Percentiles rank a stretch among this genome's conserved stretches.
Conservation (phyloP, 2,113 vertebrate species). For the Junco hyemalis region DNA sequence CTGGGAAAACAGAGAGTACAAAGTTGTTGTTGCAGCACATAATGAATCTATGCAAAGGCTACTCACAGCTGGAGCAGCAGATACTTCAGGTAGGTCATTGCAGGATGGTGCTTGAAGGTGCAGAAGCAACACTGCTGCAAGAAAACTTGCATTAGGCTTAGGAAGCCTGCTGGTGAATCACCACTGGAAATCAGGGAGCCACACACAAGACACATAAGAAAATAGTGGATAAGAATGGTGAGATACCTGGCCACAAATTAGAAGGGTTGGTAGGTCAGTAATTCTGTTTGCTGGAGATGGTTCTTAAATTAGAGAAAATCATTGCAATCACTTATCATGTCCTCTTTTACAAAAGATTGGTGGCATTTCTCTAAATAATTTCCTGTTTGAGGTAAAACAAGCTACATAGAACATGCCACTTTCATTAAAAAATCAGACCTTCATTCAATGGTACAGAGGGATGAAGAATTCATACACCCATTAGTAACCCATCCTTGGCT, state of each 20-base stretch:
- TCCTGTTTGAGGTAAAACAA: background rate
- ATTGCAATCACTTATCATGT: background rate
- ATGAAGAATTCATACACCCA: background rate
- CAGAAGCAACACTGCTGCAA: background rate
- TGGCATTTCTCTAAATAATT: background rate
- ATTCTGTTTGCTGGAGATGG: background rate
- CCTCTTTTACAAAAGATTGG: background rate
- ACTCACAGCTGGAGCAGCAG: slow-evolving; percentile 76
- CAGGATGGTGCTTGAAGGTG: background rate
- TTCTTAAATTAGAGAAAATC: background rate
- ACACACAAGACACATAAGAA: background rate
- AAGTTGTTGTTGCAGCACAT: slow-evolving; percentile 77
- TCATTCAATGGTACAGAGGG: background rate
- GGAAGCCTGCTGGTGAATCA: background rate
- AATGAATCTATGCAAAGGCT: slow-evolving; percentile 75
- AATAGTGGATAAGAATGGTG: background rate
- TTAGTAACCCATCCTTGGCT: background rate
- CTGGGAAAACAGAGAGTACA: slow-evolving; percentile 80
- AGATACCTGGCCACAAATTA: background rate
- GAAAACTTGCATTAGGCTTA: background rate
- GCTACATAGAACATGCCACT: background rate
- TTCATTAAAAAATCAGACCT: background rate
- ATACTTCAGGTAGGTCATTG: slow-evolving; percentile 74
- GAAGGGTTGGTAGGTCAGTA: background rate
- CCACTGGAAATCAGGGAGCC: background rate